phyloP scores from a whole-genome alignment of 2,113 vertebrate genomes.

The Caretta caretta region DNA sequence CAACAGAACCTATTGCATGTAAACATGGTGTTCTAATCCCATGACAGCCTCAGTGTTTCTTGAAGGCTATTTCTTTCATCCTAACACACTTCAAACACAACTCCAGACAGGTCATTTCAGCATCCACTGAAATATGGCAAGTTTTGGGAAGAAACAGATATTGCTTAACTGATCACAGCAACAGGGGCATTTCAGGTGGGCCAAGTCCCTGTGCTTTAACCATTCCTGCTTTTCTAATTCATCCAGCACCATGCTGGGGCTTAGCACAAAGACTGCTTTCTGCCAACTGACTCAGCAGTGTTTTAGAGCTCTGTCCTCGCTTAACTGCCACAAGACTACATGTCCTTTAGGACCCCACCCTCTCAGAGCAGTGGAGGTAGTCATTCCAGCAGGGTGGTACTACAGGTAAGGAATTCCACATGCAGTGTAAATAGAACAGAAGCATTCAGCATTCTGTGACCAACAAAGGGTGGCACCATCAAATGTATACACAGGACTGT shows the following conservation, averaged over 20 bases:
- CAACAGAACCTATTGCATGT: neutral
- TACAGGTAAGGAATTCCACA: neutral
- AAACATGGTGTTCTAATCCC: neutral
- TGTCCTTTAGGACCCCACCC: neutral
- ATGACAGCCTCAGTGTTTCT: neutral
- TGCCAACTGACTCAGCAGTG: neutral
- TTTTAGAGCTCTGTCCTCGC: neutral
- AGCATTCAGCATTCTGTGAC: neutral
- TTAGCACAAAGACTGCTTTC: neutral
- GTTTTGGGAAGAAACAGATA: neutral
- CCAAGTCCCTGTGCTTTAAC: neutral
- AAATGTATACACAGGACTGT: accelerated
- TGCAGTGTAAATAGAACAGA: neutral
- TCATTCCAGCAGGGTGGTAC: neutral
- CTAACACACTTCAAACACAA: neutral
- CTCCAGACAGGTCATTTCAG: neutral
- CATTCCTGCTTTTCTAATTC: neutral
- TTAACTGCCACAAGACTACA: neutral
- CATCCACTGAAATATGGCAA: neutral
- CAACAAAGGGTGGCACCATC: accelerated
- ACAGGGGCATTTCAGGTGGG: neutral
- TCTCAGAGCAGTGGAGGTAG: neutral
- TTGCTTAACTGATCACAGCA: neutral
- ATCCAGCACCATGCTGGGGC: neutral
- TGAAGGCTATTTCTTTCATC: neutral